Evolutionary conservation across 1,140 invertebrate species (phyloP).

Genomic region (Pentalonia nigronervosa): DNA sequence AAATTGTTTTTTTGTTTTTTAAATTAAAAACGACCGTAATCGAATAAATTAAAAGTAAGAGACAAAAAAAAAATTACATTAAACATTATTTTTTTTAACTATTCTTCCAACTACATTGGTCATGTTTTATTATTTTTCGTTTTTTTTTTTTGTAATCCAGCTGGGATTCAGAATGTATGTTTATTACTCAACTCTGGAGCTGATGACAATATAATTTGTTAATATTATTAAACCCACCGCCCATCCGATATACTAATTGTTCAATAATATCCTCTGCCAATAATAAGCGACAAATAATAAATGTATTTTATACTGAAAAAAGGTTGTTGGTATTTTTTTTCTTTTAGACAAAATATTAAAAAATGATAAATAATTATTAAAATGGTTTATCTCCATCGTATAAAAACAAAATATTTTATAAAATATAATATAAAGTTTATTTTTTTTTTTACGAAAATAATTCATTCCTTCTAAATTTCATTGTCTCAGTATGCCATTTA

Average conservation of each 20-base stretch:
- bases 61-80: background rate
- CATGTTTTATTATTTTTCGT: too few relatives aligned
- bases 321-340: background rate
- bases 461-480: background rate
- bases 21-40: background rate
- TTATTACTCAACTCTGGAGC: background rate
- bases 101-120: background rate
- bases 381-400: background rate
- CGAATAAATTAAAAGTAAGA: background rate
- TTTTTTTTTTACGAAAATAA: background rate
- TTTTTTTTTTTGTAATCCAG: background rate
- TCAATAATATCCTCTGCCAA: background rate
- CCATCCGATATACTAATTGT: background rate
- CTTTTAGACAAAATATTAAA: background rate
- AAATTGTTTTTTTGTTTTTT: background rate
- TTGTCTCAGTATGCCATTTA: background rate
- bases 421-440: background rate
- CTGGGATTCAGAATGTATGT: background rate
- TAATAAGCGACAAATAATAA: background rate
- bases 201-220: background rate
- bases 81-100: background rate
- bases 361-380: background rate
- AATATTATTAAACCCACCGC: background rate
- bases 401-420: background rate
- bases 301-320: background rate